Conservation (phyloP, 2,113 vertebrate genomes). For the Misgurnus mizolepis region DNA sequence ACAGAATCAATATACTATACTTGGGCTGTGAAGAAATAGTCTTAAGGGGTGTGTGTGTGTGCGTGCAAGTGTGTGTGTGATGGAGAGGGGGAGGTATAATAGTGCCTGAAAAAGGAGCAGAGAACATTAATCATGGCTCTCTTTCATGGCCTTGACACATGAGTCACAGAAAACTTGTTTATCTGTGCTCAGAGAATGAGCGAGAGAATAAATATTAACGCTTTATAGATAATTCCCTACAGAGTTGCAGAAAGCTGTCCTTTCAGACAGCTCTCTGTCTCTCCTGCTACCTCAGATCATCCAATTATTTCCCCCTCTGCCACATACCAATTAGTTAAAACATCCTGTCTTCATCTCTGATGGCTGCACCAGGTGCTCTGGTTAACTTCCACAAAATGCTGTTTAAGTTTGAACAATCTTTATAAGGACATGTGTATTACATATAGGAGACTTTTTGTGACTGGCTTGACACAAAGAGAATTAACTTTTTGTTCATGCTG, state of each 20-base stretch:
- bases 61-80: conserved; percentile 25
- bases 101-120: conserved; percentile 73
- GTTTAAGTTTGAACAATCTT: conserved; percentile 60
- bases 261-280: conserved; percentile 74
- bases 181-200: conserved; percentile 73
- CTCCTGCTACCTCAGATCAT: conserved; percentile 88
- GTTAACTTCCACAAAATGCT: conserved; percentile 63
- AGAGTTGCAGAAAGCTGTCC: conserved; percentile 78
- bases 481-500: conserved; percentile 3
- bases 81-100: conserved; percentile 68
- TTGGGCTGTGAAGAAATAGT: conserved; percentile 26
- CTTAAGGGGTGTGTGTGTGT: neutral
- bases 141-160: conserved; percentile 80
- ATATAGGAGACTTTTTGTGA: conserved; percentile 52
- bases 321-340: conserved; percentile 84
- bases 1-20: conserved; percentile 12
- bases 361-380: conserved; percentile 66
- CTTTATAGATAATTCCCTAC: conserved; percentile 86
- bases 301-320: conserved; percentile 86
- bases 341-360: conserved; percentile 73
- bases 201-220: conserved; percentile 85
- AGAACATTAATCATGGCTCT: conserved; percentile 85
- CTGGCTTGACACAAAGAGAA: conserved; percentile 58
- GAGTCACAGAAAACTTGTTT: conserved; percentile 87
- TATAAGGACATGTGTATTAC: conserved; percentile 43